These are phyloP conservation scores for Synanceia verrucosa DNA, from an alignment of 2,797 vertebrate species.

Conservation along the genomic window DNA sequence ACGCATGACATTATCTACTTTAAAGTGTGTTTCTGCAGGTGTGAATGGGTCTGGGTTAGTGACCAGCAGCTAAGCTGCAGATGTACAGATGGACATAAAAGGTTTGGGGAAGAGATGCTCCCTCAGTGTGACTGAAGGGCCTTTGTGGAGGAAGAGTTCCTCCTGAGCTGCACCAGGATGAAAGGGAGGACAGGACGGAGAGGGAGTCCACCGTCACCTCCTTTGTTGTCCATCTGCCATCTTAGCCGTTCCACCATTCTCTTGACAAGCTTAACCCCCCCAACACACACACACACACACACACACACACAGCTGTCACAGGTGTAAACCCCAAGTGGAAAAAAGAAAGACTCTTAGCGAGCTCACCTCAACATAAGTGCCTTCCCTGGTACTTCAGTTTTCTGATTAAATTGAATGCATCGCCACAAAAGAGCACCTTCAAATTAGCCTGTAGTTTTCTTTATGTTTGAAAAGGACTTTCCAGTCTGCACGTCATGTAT, in stretches of 20 bases:
- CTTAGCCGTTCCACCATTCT: conserved; percentile 48
- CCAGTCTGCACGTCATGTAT: neutral
- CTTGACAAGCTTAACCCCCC: conserved; percentile 56
- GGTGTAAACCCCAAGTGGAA: conserved; percentile 59
- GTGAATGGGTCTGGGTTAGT: conserved; percentile 44
- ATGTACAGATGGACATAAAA: conserved; percentile 57
- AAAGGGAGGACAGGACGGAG: conserved; percentile 58
- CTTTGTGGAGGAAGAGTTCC: conserved; percentile 62
- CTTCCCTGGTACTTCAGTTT: conserved; percentile 31
- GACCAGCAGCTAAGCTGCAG: conserved; percentile 60
- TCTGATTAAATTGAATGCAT: conserved; percentile 16
- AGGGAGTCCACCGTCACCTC: conserved; percentile 57
- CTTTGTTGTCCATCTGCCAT: conserved; percentile 80
- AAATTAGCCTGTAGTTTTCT: conserved; percentile 12
- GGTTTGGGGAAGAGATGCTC: conserved; percentile 55
- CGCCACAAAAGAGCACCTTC: conserved; percentile 19
- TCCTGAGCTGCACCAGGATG: conserved; percentile 55
- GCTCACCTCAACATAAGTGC: conserved; percentile 14
- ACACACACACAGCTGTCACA: conserved; percentile 53
- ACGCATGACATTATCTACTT: conserved; percentile 49
- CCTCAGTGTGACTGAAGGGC: conserved; percentile 58
- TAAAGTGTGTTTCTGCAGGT: conserved; percentile 13
- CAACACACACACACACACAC: conserved; percentile 5
- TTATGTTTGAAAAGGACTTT: conserved; percentile 8
- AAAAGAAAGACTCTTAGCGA: conserved; percentile 14